A percentile compares a stretch with the other conserved stretches of the same genome.
These are phyloP conservation scores for Macrotus californicus DNA, from an alignment of 2,113 vertebrate species.

Conservation along the genomic window DNA sequence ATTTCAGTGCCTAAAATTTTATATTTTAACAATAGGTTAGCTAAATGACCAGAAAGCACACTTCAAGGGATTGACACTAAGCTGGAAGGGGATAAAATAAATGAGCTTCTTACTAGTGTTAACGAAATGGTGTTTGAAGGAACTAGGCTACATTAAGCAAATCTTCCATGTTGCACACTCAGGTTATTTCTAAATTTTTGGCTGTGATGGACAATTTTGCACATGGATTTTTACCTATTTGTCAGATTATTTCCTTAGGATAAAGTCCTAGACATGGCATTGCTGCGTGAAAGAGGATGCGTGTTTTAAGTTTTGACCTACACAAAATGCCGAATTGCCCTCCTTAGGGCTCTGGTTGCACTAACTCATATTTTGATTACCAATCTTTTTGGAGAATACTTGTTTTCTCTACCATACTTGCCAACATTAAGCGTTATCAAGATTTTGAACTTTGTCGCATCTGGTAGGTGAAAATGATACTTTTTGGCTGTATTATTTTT, in stretches of 20 bases:
- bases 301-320: neutral
- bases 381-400: neutral
- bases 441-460: conserved; percentile 11
- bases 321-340: neutral
- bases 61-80: neutral
- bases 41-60: conserved; percentile 2
- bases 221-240: neutral
- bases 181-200: neutral
- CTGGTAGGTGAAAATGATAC: neutral
- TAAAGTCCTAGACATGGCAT: neutral
- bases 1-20: neutral
- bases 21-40: neutral
- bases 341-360: neutral
- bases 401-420: neutral
- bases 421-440: neutral
- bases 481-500: neutral
- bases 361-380: neutral
- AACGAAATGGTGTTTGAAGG: neutral
- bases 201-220: neutral
- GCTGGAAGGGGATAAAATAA: neutral
- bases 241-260: neutral
- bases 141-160: neutral
- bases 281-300: neutral
- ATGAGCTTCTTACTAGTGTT: neutral
- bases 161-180: neutral